A percentile compares a stretch with the other conserved stretches of the same genome.
Evolutionary conservation across 2,888 invertebrate species (phyloP).

Genomic region (Luperina nickerlii): DNA sequence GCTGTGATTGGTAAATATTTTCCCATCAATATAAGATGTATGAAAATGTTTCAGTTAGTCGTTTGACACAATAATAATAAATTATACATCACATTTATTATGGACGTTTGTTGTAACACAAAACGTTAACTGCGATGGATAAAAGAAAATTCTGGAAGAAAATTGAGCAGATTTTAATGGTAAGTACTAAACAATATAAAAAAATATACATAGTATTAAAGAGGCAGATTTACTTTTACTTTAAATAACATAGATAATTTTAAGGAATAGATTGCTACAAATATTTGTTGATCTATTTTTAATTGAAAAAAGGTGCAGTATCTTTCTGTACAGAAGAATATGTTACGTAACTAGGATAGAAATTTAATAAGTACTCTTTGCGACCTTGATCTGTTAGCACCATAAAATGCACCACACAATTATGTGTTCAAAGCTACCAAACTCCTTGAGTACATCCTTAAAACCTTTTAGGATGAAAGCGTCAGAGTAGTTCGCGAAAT

Average conservation of each 20-base stretch:
- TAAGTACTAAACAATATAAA: slow-evolving; percentile 11
- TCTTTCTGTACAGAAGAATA: neutral
- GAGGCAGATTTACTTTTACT: neutral
- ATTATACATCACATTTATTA: neutral
- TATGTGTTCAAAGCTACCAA: neutral
- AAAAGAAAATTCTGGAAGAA: slow-evolving; percentile 4
- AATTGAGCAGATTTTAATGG: slow-evolving; percentile 29
- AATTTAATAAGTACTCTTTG: slow-evolving; percentile 32
- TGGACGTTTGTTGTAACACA: neutral
- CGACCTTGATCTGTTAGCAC: slow-evolving; percentile 28
- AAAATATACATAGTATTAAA: neutral
- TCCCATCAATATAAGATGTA: neutral
- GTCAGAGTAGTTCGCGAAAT: too few species aligned
- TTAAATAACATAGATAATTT: neutral
- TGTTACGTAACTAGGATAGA: neutral
- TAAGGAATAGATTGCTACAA: neutral
- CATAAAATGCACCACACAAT: slow-evolving; percentile 7
- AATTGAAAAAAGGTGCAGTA: neutral
- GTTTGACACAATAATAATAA: neutral
- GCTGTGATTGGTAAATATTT: slow-evolving; percentile 11
- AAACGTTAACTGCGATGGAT: neutral
- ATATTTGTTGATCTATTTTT: neutral
- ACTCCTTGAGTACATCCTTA: neutral
- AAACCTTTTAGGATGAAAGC: neutral
- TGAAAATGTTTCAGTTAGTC: neutral